phyloP scores from a whole-genome alignment of 2,113 vertebrate genomes.

The Prinia subflava region DNA sequence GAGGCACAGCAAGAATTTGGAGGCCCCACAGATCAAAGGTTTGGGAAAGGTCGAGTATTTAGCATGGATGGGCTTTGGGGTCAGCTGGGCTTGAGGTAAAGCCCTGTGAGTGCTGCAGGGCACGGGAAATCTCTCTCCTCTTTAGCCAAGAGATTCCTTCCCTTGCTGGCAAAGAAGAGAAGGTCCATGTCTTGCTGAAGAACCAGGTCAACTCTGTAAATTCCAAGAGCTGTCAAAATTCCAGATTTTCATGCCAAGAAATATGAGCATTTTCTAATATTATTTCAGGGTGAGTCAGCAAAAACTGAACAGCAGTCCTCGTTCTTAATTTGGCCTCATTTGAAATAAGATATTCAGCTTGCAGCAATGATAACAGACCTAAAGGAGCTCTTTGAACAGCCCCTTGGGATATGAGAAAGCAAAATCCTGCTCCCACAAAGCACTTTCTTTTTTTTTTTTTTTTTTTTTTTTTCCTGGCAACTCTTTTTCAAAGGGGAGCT shows the following conservation, averaged over 20 bases:
- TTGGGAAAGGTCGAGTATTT: neutral
- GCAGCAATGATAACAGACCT: neutral
- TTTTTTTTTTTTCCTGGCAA: neutral
- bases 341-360: neutral
- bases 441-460: neutral
- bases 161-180: neutral
- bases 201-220: neutral
- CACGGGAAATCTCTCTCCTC: neutral
- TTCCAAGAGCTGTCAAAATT: neutral
- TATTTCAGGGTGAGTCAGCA: conserved; percentile 14
- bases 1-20: neutral
- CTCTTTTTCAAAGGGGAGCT: neutral
- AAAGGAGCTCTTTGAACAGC: neutral
- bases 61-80: neutral
- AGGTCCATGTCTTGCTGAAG: neutral
- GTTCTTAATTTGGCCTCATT: neutral
- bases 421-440: neutral
- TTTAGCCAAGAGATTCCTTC: neutral
- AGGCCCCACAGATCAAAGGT: neutral
- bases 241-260: neutral
- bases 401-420: neutral
- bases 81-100: neutral
- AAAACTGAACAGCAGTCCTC: neutral
- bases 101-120: neutral
- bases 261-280: neutral